phyloP scores from a whole-genome alignment of 2,888 invertebrate species.

The Cephus runcator region DNA sequence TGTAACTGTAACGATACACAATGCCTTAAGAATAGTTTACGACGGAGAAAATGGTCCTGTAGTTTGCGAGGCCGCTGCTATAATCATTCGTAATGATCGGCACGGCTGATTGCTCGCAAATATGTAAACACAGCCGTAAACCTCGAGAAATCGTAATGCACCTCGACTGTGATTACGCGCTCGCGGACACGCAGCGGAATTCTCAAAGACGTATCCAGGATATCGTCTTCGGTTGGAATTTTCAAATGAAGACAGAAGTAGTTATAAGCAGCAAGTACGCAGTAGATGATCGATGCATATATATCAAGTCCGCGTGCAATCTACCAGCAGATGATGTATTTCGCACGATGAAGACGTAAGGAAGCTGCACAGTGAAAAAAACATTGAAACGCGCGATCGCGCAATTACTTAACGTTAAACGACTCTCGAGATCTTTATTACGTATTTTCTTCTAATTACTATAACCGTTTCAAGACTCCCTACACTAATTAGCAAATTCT shows the following conservation, averaged over 20 bases:
- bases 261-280: background rate
- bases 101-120: slow-evolving; percentile 29
- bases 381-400: background rate
- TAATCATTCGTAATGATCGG: slow-evolving; percentile 26
- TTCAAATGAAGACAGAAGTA: background rate
- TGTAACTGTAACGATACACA: slow-evolving; percentile 28
- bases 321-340: background rate
- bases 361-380: background rate
- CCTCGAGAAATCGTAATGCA: slow-evolving; percentile 2
- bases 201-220: background rate
- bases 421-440: background rate
- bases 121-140: slow-evolving; percentile 16
- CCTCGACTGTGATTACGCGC: slow-evolving; percentile 8
- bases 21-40: slow-evolving; percentile 32
- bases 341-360: background rate
- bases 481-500: slow-evolving; percentile 30
- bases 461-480: slow-evolving; percentile 29
- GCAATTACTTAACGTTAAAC: background rate
- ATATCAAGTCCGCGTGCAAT: background rate
- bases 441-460: slow-evolving; percentile 34
- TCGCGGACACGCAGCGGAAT: background rate
- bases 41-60: slow-evolving; percentile 24
- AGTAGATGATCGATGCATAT: background rate
- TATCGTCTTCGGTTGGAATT: background rate
- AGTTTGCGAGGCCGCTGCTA: slow-evolving; percentile 9